phyloP scores from a whole-genome alignment of 1,140 invertebrate species.

The Myzus persicae region DNA sequence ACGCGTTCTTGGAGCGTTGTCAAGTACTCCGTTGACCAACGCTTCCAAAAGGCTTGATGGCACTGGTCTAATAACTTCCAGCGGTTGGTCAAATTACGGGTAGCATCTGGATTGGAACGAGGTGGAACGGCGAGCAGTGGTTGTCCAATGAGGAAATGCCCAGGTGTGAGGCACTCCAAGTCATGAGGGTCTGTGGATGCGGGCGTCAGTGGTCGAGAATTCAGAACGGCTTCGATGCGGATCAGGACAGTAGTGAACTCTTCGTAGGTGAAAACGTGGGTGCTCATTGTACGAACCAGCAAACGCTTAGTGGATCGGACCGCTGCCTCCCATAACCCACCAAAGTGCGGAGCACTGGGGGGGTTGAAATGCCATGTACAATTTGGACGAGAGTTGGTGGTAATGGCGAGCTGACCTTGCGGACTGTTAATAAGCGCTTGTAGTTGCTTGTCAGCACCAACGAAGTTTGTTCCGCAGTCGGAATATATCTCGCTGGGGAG shows the following conservation, averaged over 20 bases:
- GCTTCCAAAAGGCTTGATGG: slow-evolving; percentile 61
- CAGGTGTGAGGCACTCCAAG: slow-evolving; percentile 60
- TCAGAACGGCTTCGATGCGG: slow-evolving; percentile 62
- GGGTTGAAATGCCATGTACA: slow-evolving; percentile 62
- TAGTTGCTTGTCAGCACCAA: not conserved
- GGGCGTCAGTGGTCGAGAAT: slow-evolving; percentile 60
- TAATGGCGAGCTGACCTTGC: not conserved
- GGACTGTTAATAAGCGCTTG: not conserved
- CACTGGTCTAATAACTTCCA: slow-evolving; percentile 65
- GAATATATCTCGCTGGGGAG: too few relatives aligned
- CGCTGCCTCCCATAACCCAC: slow-evolving; percentile 58
- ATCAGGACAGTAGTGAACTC: slow-evolving; percentile 60
- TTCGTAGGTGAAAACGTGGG: slow-evolving; percentile 59
- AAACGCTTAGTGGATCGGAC: slow-evolving; percentile 63
- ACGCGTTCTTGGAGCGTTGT: too few relatives aligned
- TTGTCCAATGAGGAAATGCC: slow-evolving; percentile 59
- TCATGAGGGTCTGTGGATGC: slow-evolving; percentile 59
- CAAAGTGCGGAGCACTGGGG: slow-evolving; percentile 62
- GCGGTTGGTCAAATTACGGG: slow-evolving; percentile 60
- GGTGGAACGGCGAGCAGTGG: too few relatives aligned
- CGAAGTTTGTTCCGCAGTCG: too few relatives aligned
- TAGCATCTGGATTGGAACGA: not conserved
- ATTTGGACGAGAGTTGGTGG: slow-evolving; percentile 38
- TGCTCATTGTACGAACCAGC: slow-evolving; percentile 59
- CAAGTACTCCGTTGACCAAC: not conserved